These are phyloP conservation scores for Rhea pennata DNA, from an alignment of 2,113 vertebrate species.

Conservation along the genomic window DNA sequence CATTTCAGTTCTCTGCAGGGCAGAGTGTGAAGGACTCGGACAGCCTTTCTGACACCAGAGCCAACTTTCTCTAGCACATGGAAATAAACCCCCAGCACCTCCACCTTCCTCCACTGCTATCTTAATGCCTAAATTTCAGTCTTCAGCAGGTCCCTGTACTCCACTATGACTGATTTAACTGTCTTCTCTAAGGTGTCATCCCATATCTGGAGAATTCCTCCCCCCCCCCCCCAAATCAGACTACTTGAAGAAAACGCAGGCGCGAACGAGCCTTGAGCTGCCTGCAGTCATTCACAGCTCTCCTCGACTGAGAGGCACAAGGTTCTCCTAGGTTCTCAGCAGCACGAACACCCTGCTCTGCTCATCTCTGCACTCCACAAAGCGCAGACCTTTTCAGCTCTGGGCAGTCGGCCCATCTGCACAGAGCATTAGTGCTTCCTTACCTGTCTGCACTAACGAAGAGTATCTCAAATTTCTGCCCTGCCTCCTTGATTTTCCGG, in stretches of 20 bases:
- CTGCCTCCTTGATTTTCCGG: constrained; percentile 90
- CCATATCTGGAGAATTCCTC: neutral
- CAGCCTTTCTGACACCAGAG: neutral
- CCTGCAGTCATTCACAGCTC: neutral
- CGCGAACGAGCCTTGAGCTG: neutral
- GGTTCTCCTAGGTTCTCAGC: neutral
- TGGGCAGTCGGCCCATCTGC: neutral
- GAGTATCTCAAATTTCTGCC: constrained; percentile 97
- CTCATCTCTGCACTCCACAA: neutral
- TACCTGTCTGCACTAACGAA: constrained; percentile 98
- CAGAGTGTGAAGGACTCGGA: neutral
- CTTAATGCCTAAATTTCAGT: too few species aligned
- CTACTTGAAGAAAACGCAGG: neutral
- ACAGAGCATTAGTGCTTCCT: neutral
- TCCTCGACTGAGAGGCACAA: neutral
- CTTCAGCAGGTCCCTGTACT: neutral
- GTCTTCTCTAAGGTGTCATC: neutral
- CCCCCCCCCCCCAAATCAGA: neutral
- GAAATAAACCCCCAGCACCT: neutral
- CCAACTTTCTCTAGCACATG: neutral
- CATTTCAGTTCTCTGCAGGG: neutral
- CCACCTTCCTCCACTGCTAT: neutral
- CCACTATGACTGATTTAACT: too few species aligned
- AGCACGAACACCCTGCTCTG: neutral
- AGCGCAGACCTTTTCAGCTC: neutral